Base-by-base conservation (phyloP, 2,113 vertebrate species). In the Excalfactoria chinensis region DNA sequence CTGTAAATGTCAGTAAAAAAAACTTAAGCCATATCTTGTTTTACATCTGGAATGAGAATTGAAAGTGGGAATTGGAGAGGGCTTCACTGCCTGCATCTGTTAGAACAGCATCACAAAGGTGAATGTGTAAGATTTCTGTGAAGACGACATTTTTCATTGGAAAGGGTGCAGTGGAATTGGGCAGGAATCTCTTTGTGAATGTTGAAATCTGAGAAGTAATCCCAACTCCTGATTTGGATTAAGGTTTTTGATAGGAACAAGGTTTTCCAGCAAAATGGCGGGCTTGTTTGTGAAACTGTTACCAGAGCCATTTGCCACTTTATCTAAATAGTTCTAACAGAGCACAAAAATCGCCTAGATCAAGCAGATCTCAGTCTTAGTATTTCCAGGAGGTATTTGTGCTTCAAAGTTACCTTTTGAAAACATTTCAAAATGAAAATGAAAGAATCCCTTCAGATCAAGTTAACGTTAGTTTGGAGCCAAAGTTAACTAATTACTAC, bases 371-470 rank as follows among this genome's bases (percentile, higher is more conserved):
- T 87, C 48, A 84, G 66, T 72, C 20, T 58, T 62, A 62, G 56
- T 68, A 34, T 1, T 44, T 82, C 25, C 41, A 26, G 30, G 15
- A 21, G 3, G 3, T 19, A 18, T 0, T 68, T 53, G 4, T 32
- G 7, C 71, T 92, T 93, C 55, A 41, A 62, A 84, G 66, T 3
- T 34, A 3, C n/a, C 21, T 32, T 21, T 80, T 90, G 34, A 44
- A 83, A 88, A 40, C 9, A 41, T 19, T 73, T 85, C 7, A 63
- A 5, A 67, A 80, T 22, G 28, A 68, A 85, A 79, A 70, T 70
- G 13, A 92, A 35, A 8, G 13, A 75, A 75, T 62, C 26, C 14
- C 44, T 85, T 87, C 44, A 66, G 53, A 46, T 23, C 1, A 5
- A 58, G 40, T 49, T 44, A 23, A 32, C 60, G 25, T 34, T 74